Conservation (phyloP, 2,113 vertebrate species). For the Myrmophylax atrothorax region DNA sequence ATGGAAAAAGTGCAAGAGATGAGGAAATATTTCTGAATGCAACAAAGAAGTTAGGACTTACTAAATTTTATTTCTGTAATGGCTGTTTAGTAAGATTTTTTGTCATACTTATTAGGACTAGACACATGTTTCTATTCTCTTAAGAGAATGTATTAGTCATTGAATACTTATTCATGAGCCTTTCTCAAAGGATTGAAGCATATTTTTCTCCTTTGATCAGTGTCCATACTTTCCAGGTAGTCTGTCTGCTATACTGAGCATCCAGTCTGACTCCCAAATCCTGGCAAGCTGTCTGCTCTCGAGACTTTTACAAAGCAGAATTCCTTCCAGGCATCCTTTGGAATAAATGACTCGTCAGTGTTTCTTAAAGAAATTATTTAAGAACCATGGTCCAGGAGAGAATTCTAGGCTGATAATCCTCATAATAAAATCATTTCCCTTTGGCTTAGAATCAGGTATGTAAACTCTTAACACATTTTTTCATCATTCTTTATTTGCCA, state of each 20-base stretch:
- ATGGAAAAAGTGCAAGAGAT: neutral
- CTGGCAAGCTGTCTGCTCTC: neutral
- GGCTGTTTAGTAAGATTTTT: neutral
- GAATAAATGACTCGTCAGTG: neutral
- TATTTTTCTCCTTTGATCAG: constrained; percentile 21
- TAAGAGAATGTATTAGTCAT: neutral
- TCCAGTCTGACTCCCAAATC: neutral
- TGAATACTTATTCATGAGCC: neutral
- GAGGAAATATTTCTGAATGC: neutral
- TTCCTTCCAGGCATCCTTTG: constrained; percentile 4
- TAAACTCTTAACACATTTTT: neutral
- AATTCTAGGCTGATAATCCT: neutral
- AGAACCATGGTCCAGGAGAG: neutral
- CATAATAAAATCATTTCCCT: neutral
- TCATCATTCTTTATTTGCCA: neutral
- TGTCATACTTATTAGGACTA: neutral
- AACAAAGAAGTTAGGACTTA: neutral
- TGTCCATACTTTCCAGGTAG: neutral
- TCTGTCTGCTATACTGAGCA: neutral
- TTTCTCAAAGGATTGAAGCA: neutral
- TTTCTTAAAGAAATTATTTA: constrained; percentile 7
- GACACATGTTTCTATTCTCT: neutral
- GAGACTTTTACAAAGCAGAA: neutral
- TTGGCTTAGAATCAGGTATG: neutral
- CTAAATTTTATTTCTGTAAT: neutral